A percentile compares a stretch with the other conserved stretches of the same genome.
phyloP scores from a whole-genome alignment of 2,888 invertebrate genomes.

The Platycnemis pennipes region DNA sequence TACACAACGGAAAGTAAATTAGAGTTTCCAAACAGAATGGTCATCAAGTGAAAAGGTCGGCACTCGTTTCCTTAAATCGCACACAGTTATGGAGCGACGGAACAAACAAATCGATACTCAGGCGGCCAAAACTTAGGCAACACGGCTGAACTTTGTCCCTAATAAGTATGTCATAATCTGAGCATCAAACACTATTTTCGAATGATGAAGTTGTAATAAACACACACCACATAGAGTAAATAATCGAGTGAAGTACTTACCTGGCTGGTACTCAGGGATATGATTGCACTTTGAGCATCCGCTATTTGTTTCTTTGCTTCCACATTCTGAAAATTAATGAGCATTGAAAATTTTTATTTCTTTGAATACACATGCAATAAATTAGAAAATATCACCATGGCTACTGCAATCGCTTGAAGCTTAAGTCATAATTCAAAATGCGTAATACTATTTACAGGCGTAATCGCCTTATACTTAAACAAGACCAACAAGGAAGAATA shows the following conservation, averaged over 20 bases:
- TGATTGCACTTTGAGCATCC: conserved; percentile 83
- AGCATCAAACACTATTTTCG: background rate
- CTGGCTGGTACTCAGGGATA: conserved; percentile 82
- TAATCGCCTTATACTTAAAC: background rate
- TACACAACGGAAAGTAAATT: background rate
- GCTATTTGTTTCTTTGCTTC: conserved; percentile 81
- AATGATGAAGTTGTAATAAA: background rate
- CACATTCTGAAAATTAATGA: conserved; percentile 79
- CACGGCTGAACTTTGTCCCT: background rate
- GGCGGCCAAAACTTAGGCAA: background rate
- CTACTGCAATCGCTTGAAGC: background rate
- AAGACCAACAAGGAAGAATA: background rate
- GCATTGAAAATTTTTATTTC: conserved; percentile 55
- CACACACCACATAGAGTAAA: background rate
- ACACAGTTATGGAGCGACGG: background rate
- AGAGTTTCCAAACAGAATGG: background rate
- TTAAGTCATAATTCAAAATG: background rate
- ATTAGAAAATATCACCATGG: background rate
- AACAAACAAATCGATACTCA: background rate
- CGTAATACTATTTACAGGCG: background rate
- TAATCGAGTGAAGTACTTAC: conserved; percentile 76
- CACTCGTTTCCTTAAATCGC: background rate
- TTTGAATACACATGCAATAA: background rate
- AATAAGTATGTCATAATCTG: background rate
- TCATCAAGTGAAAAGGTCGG: background rate